phyloP scores from a whole-genome alignment of 2,888 invertebrate species.

The Gastracanthus pulcherrimus region DNA sequence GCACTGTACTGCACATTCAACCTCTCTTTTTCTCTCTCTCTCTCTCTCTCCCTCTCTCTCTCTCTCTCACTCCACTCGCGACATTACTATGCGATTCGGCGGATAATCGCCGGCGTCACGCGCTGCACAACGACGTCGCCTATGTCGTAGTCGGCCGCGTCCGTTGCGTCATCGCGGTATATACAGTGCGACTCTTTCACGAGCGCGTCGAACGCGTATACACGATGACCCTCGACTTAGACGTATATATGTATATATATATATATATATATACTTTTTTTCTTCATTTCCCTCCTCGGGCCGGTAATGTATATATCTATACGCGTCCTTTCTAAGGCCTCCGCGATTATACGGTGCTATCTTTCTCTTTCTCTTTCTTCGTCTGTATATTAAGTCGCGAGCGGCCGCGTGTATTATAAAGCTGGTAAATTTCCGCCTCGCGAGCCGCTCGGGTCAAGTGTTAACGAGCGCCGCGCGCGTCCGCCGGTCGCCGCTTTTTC shows the following conservation, averaged over 20 bases:
- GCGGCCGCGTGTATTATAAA: too few species aligned
- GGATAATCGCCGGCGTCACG: slow-evolving; percentile 33
- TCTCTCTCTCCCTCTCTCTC: background rate
- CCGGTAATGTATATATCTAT: background rate
- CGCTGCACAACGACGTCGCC: background rate
- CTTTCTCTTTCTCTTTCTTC: background rate
- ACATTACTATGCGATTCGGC: slow-evolving; percentile 14
- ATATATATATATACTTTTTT: background rate
- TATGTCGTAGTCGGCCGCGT: slow-evolving; percentile 2
- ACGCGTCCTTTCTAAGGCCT: slow-evolving; percentile 9
- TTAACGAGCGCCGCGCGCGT: slow-evolving; percentile 33
- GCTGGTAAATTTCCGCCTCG: slow-evolving; percentile 53
- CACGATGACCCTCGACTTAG: background rate
- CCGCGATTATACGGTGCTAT: background rate
- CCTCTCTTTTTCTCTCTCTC: background rate
- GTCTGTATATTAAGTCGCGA: background rate
- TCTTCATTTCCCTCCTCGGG: slow-evolving; percentile 3
- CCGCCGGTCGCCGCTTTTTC: background rate
- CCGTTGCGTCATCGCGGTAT: slow-evolving; percentile 15
- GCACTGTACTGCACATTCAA: too few species aligned
- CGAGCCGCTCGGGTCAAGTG: slow-evolving; percentile 53
- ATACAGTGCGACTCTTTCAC: background rate
- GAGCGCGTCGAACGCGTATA: background rate
- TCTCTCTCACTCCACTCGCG: background rate
- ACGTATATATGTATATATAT: background rate